Evolutionary conservation across 2,113 vertebrate species (phyloP).

Genomic region (Pholis gunnellus): DNA sequence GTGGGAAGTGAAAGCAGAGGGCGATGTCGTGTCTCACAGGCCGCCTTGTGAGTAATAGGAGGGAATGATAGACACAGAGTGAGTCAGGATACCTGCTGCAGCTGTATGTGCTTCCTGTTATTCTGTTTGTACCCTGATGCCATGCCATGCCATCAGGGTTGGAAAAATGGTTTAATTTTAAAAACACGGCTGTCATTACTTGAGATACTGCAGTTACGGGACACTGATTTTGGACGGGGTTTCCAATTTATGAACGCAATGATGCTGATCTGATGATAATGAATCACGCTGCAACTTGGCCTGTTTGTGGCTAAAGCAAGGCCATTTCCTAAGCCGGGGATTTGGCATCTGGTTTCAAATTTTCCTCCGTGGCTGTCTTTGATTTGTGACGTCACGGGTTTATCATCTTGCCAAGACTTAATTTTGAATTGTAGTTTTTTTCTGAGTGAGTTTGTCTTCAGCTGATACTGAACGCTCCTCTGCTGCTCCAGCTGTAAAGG

Average conservation of each 20-base stretch:
- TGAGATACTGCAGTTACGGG: neutral
- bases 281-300: conserved; percentile 7
- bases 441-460: conserved; percentile 10
- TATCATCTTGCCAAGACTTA: conserved; percentile 16
- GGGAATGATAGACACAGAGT: conserved; percentile 15
- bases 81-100: conserved; percentile 37
- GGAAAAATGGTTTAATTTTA: neutral
- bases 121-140: neutral
- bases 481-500: conserved; percentile 21
- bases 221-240: conserved; percentile 4
- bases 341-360: conserved; percentile 26
- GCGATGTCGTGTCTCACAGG: neutral
- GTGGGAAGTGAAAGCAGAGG: conserved; percentile 11
- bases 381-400: conserved; percentile 37
- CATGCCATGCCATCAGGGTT: neutral
- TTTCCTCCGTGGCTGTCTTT: conserved; percentile 33
- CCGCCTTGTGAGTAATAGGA: conserved; percentile 34
- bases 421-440: conserved; percentile 19
- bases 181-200: neutral
- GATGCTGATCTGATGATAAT: conserved; percentile 22
- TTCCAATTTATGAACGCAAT: neutral
- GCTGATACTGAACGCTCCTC: neutral
- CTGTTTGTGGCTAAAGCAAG: neutral
- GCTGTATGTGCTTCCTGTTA: neutral
- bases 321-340: neutral